A percentile compares a stretch with the other conserved stretches of the same genome.
Evolutionary conservation across 2,113 vertebrate genomes (phyloP).

Genomic region (Electrona antarctica): DNA sequence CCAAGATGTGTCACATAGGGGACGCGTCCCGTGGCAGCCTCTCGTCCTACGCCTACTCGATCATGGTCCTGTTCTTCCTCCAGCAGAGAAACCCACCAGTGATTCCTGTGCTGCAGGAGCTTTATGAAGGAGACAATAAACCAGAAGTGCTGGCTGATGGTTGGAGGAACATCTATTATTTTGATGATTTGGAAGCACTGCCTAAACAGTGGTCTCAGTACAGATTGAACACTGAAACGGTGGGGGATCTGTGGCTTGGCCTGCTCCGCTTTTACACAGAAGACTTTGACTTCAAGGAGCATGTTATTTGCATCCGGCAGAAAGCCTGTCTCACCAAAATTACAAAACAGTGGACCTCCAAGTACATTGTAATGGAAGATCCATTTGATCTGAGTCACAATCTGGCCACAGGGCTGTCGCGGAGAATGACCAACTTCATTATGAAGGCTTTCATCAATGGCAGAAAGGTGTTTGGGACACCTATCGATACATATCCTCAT

Average conservation of each 20-base stretch:
- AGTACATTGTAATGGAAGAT: conserved; percentile 97
- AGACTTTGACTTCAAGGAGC: conserved; percentile 95
- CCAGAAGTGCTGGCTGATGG: conserved; percentile 90
- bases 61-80: conserved; percentile 95
- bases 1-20: conserved; percentile 95
- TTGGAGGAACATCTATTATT: conserved; percentile 92
- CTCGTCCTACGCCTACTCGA: conserved; percentile 93
- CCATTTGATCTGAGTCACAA: conserved; percentile 97
- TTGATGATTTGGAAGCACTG: conserved; percentile 86
- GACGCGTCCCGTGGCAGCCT: conserved; percentile 94
- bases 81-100: conserved; percentile 91
- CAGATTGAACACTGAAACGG: conserved; percentile 86
- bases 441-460: conserved; percentile 98
- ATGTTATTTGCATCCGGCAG: conserved; percentile 91
- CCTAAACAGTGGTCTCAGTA: conserved; percentile 82
- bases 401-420: conserved; percentile 92
- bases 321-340: conserved; percentile 91
- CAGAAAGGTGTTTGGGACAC: conserved; percentile 88
- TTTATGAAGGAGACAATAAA: conserved; percentile 85
- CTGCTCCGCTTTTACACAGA: conserved; percentile 94
- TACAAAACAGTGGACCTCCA: conserved; percentile 97
- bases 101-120: conserved; percentile 95
- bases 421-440: conserved; percentile 99
- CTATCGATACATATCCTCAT: conserved; percentile 83
- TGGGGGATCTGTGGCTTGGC: conserved; percentile 93